Conservation (phyloP, 2,888 invertebrate genomes). For the Sesia apiformis region DNA sequence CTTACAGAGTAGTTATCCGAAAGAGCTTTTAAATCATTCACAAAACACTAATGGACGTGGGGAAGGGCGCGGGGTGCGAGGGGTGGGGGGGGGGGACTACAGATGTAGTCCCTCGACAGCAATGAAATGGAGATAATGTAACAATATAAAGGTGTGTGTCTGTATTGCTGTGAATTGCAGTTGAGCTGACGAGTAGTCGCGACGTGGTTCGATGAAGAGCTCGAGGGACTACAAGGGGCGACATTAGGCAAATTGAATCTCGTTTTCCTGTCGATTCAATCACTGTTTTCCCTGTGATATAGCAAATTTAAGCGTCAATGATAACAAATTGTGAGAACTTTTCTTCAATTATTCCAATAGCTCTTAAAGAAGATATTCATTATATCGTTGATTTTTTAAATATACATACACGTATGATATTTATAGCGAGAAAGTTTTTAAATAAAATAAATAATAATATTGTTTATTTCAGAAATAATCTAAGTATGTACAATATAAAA, state of each 20-base stretch:
- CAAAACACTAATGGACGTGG: constrained; percentile 75
- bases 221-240: constrained; percentile 2
- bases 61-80: constrained; percentile 33
- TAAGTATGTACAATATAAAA: too few relatives aligned
- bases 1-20: constrained; percentile 75
- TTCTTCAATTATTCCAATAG: too few relatives aligned
- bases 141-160: constrained; percentile 68
- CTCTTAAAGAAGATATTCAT: too few relatives aligned
- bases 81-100: constrained; percentile 31
- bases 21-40: constrained; percentile 76
- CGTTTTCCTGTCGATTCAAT: constrained; percentile 9
- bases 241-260: constrained; percentile 13
- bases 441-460: too few relatives aligned
- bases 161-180: constrained; percentile 57
- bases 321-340: neutral
- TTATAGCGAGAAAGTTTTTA: too few relatives aligned
- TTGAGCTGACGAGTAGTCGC: constrained; percentile 9
- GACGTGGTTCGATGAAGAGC: constrained; percentile 2
- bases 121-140: constrained; percentile 66
- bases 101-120: constrained; percentile 65
- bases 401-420: neutral
- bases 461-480: too few relatives aligned
- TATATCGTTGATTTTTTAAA: neutral
- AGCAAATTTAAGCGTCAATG: neutral
- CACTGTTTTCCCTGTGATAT: constrained; percentile 7